Evolutionary conservation across 30 jellyfish, hydroid and myxozoan species (phyloP), one percentile per base, ranked within the genome.

Genomic region (Aurelia sp.): DNA sequence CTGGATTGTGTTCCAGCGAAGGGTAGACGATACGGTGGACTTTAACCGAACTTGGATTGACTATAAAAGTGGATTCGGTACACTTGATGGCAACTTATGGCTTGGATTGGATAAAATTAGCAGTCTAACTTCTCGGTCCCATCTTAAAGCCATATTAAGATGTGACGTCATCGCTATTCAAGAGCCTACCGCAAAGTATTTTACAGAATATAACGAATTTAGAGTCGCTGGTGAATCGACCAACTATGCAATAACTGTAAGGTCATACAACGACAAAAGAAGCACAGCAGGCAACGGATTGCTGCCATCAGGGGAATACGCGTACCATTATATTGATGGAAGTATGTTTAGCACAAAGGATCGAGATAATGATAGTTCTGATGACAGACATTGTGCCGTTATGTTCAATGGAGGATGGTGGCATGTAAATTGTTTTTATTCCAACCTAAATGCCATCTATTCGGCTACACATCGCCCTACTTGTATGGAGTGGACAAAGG

Each of bases 61-160:
- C 37, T 79, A 79, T 16, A 67, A 79, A 62, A 48, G 33, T n/a
- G 90, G 90, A n/a, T 79, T 79, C 20, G 90, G 90, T 9, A 19
- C 41, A 18, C 51, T 79, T 20, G 15, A 62, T n/a, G 83, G 83
- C 23, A 68, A 79, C 4, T 23, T 62, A 27, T 79, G 90, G 90
- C 71, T 79, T 71, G 81, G 81, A 58, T n/a, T 71, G 51, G 81
- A 71, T 44, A 71, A 15, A 71, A 40, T 71, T 60, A 71, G 65
- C 51, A 11, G 9, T n/a, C 63, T 71, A n/a, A 48, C 33, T 7
- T 18, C 27, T 16, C 35, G 30, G 35, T 13, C n/a, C 21, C 21
- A 7, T 17, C 48, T 1, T 5, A 8, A 6, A 8, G 78, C 3
- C 16, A 66, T 21, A 6, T n/a, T 66, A 33, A 40, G 51, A n/a